phyloP scores from a whole-genome alignment of 92 coral and sea anemone species.

The Porites divaricata region DNA sequence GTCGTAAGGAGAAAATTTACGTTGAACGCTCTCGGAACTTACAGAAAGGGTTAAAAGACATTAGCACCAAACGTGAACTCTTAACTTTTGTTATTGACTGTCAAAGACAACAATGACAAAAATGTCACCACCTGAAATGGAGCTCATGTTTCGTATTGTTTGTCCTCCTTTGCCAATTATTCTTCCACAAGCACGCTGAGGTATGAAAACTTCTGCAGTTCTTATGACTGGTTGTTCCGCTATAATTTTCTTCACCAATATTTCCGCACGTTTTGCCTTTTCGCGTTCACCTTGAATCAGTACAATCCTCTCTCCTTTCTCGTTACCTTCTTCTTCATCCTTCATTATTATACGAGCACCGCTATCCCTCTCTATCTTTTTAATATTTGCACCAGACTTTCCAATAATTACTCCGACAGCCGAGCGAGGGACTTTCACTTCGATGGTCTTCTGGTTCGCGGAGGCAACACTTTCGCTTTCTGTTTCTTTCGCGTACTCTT shows the following conservation, averaged over 20 bases:
- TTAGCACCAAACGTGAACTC: background rate
- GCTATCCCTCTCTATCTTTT: constrained; percentile 89
- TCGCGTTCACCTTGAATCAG: constrained; percentile 89
- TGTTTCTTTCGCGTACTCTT: constrained; percentile 49
- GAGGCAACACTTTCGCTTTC: constrained; percentile 73
- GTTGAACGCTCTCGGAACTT: no score
- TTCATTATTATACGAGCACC: constrained; percentile 83
- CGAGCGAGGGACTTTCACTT: constrained; percentile 82
- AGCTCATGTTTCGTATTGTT: constrained; percentile 84
- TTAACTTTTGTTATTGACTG: background rate
- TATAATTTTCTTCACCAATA: constrained; percentile 80
- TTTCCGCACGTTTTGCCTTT: constrained; percentile 85
- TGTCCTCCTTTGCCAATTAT: constrained; percentile 95
- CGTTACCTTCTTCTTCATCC: constrained; percentile 75
- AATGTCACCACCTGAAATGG: constrained; percentile 77
- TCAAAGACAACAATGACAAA: background rate
- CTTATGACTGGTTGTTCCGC: constrained; percentile 78
- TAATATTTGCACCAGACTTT: constrained; percentile 83
- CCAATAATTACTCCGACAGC: constrained; percentile 88
- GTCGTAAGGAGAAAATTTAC: no score
- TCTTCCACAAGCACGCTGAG: constrained; percentile 88
- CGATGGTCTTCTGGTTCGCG: constrained; percentile 77
- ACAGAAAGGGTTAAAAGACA: no score
- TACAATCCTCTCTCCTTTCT: constrained; percentile 67
- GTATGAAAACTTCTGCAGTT: constrained; percentile 75